phyloP scores from a whole-genome alignment of 2,797 vertebrate genomes.

The Parauchenoglanis ngamensis region DNA sequence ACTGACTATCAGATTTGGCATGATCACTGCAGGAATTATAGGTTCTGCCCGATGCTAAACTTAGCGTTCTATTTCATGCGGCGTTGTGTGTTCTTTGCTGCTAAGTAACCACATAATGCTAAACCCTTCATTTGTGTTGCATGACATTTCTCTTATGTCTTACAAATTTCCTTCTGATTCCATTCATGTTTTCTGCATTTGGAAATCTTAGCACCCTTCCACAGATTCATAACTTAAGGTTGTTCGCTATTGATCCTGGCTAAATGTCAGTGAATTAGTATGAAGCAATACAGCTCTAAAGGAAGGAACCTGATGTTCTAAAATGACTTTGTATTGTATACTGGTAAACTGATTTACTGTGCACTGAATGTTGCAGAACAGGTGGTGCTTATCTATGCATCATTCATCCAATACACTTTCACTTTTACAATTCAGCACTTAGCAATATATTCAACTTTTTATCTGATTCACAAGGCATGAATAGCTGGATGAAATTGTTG shows the following conservation, averaged over 20 bases:
- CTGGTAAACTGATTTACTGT: neutral
- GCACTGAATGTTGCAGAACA: conserved; percentile 6
- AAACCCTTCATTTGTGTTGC: neutral
- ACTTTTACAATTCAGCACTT: neutral
- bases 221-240: neutral
- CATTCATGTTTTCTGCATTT: neutral
- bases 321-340: neutral
- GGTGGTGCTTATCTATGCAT: neutral
- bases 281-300: neutral
- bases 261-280: neutral
- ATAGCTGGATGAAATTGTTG: neutral
- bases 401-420: neutral
- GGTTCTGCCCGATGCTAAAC: neutral
- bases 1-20: neutral
- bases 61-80: neutral
- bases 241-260: neutral
- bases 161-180: neutral
- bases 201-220: neutral
- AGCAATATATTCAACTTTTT: neutral
- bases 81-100: neutral
- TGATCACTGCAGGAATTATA: neutral
- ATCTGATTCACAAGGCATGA: neutral
- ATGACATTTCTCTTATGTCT: neutral
- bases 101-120: neutral
- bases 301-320: too few species aligned